phyloP scores from a whole-genome alignment of 2,113 vertebrate genomes.

The Pristiophorus japonicus region DNA sequence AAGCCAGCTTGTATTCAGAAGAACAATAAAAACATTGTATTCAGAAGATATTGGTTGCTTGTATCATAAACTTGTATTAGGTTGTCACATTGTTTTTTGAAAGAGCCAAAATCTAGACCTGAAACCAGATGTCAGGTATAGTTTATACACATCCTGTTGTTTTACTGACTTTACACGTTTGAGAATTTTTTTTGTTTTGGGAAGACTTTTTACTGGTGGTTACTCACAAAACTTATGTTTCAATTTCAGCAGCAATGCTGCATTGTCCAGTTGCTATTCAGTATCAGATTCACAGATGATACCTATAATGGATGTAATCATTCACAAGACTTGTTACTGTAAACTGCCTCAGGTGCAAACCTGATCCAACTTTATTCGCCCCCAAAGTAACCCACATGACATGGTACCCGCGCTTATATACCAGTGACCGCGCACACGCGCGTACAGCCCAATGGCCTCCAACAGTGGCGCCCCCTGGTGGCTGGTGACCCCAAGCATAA shows the following conservation, averaged over 20 bases:
- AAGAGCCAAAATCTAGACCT: background rate
- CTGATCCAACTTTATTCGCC: no score
- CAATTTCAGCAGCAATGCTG: background rate
- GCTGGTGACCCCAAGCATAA: no score
- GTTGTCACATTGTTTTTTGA: background rate
- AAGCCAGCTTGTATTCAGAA: background rate
- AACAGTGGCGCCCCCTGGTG: no score
- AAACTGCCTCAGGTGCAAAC: no score
- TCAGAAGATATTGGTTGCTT: background rate
- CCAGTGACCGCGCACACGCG: no score
- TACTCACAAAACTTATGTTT: background rate
- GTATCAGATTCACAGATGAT: background rate
- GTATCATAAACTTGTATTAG: background rate
- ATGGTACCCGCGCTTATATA: no score
- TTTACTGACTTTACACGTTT: background rate
- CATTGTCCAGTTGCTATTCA: background rate
- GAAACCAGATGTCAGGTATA: background rate
- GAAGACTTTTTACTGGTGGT: background rate
- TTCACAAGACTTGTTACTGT: no score
- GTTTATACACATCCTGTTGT: background rate
- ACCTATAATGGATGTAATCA: no score
- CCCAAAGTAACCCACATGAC: no score
- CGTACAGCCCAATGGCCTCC: no score
- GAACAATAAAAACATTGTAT: no score
- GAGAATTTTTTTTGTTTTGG: background rate